Evolutionary conservation across 2,797 vertebrate species (phyloP).

Genomic region (Tachyglossus aculeatus): DNA sequence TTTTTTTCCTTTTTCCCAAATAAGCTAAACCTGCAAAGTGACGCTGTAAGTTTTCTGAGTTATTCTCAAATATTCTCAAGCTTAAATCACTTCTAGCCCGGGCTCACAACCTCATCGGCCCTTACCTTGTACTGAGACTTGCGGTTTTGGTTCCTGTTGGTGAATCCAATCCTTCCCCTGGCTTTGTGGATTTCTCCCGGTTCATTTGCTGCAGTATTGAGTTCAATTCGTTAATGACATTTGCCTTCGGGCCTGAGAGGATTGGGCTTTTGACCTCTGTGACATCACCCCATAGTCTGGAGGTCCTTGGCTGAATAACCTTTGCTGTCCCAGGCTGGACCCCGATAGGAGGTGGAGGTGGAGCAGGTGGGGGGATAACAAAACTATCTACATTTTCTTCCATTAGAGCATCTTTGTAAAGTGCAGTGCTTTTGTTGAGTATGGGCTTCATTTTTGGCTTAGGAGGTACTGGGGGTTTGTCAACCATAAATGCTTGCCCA

Average conservation of each 20-base stretch:
- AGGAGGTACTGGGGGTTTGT: conserved; percentile 94
- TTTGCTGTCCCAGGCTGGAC: conserved; percentile 78
- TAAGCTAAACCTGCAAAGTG: no score
- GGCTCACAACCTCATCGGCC: conserved; percentile 27
- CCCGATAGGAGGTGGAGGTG: conserved; percentile 79
- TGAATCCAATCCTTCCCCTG: conserved; percentile 86
- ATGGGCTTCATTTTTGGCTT: conserved; percentile 96
- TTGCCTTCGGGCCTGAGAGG: conserved; percentile 91
- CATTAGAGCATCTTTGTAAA: conserved; percentile 88
- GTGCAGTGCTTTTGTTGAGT: conserved; percentile 90
- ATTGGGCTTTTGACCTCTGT: conserved; percentile 88
- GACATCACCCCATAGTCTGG: conserved; percentile 92
- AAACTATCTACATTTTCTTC: conserved; percentile 89
- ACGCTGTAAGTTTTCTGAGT: no score
- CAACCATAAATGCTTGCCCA: conserved; percentile 88
- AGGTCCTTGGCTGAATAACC: conserved; percentile 87
- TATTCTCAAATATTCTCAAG: no score
- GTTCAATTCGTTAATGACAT: conserved; percentile 95
- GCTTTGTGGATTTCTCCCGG: conserved; percentile 87
- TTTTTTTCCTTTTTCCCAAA: no score
- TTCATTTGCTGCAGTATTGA: conserved; percentile 97
- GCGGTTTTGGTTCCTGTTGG: conserved; percentile 82
- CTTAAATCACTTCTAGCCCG: no score
- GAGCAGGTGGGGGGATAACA: conserved; percentile 82
- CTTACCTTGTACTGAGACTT: conserved; percentile 89